Percentiles rank a stretch among this genome's conserved stretches.
Conservation (phyloP, 2,888 invertebrate species). For the Lepidochitona cinerea region DNA sequence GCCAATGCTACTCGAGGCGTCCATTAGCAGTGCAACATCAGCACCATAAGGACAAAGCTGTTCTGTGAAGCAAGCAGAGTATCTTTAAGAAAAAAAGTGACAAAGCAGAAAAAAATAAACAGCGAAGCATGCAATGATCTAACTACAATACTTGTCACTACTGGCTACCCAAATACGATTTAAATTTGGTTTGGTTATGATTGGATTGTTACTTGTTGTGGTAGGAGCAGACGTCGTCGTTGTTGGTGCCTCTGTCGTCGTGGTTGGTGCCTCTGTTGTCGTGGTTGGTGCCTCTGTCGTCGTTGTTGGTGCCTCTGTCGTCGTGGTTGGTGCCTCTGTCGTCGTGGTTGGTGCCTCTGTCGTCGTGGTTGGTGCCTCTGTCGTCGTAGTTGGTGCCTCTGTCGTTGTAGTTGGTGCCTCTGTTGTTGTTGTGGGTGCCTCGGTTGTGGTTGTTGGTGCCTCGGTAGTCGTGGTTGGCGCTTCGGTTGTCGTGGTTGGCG, state of each 20-base stretch:
- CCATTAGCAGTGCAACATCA: constrained; percentile 15
- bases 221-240: neutral
- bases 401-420: neutral
- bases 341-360: neutral
- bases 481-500: neutral
- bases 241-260: constrained; percentile 1
- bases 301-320: neutral
- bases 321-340: neutral
- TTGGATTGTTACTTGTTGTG: no score
- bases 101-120: neutral
- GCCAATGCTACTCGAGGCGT: constrained; percentile 15
- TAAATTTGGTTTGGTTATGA: no score
- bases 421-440: neutral
- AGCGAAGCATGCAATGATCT: no score
- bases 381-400: neutral
- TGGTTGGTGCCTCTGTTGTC: neutral
- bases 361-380: neutral
- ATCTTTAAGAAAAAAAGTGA: neutral
- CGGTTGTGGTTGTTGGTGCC: neutral
- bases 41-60: neutral
- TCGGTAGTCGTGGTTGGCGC: neutral
- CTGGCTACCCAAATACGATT: no score
- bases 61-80: neutral
- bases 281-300: neutral
- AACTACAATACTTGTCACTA: no score